Conservation (phyloP, 2,113 vertebrate species). For the Neoarius graeffei region DNA sequence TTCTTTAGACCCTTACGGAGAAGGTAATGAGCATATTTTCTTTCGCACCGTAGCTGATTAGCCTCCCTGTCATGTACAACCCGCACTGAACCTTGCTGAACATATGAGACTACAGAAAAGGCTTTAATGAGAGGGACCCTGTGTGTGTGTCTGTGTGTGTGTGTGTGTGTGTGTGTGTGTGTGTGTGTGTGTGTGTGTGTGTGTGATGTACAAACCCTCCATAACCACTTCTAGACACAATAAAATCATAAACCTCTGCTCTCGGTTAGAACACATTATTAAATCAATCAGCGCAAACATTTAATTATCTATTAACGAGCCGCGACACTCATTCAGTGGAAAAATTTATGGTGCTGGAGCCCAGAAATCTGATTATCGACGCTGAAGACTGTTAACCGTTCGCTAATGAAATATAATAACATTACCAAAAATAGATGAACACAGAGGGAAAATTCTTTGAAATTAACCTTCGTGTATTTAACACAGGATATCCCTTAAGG, state of each 20-base stretch:
- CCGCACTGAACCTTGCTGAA: slow-evolving; percentile 37
- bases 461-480: too few species aligned
- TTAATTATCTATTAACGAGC: slow-evolving; percentile 7
- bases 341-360: not conserved
- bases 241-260: slow-evolving; percentile 14
- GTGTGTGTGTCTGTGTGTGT: slow-evolving; percentile 26
- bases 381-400: not conserved
- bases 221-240: not conserved
- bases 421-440: too few species aligned
- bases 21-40: slow-evolving; percentile 65
- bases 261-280: slow-evolving; percentile 3
- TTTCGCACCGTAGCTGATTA: slow-evolving; percentile 47
- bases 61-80: slow-evolving; percentile 59
- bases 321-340: not conserved
- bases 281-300: slow-evolving; percentile 13
- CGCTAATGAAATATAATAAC: not conserved
- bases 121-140: slow-evolving; percentile 30
- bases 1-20: slow-evolving; percentile 67
- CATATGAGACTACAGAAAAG: slow-evolving; percentile 41
- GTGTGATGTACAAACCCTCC: slow-evolving; percentile 11
- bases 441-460: too few species aligned
- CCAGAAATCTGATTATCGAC: not conserved
- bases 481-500: too few species aligned
- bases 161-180: too few species aligned
- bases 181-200: slow-evolving; percentile 28